phyloP scores from a whole-genome alignment of 2,113 vertebrate species.

The Myiozetetes cayanensis region DNA sequence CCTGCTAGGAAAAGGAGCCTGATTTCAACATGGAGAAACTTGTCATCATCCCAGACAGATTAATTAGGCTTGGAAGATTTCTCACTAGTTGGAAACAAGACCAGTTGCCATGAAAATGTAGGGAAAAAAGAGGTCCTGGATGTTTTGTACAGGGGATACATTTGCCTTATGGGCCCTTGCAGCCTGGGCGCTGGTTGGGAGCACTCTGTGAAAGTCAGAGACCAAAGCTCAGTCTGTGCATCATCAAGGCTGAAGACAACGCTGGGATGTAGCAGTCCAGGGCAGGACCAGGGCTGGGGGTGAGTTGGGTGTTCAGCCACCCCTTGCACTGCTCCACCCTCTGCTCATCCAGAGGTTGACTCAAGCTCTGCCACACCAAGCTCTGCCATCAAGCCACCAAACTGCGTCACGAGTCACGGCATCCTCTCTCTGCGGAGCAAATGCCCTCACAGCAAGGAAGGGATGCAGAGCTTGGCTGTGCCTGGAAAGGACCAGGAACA shows the following conservation, averaged over 20 bases:
- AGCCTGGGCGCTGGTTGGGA: background rate
- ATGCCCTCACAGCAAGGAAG: background rate
- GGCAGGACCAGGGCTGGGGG: accelerated
- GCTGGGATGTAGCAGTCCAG: background rate
- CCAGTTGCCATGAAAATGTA: background rate
- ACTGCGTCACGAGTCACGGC: background rate
- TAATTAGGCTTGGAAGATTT: slow-evolving; percentile 13
- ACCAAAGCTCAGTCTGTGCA: background rate
- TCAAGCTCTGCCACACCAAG: background rate
- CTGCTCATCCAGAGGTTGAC: background rate
- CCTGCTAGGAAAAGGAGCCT: background rate
- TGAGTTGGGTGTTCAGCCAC: background rate
- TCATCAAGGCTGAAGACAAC: background rate
- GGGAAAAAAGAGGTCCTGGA: background rate
- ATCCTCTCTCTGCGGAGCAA: background rate
- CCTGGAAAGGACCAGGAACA: background rate
- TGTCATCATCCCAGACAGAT: slow-evolving; percentile 1
- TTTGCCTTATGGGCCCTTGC: background rate
- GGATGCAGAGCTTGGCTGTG: background rate
- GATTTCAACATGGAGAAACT: background rate
- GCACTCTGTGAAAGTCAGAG: background rate
- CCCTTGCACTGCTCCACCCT: background rate
- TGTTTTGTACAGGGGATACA: background rate
- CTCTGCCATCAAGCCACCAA: background rate
- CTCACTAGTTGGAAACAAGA: background rate